Percentiles rank a stretch among this genome's conserved stretches.
Conservation (phyloP, 1,140 invertebrate species). For the Apis mellifera region DNA sequence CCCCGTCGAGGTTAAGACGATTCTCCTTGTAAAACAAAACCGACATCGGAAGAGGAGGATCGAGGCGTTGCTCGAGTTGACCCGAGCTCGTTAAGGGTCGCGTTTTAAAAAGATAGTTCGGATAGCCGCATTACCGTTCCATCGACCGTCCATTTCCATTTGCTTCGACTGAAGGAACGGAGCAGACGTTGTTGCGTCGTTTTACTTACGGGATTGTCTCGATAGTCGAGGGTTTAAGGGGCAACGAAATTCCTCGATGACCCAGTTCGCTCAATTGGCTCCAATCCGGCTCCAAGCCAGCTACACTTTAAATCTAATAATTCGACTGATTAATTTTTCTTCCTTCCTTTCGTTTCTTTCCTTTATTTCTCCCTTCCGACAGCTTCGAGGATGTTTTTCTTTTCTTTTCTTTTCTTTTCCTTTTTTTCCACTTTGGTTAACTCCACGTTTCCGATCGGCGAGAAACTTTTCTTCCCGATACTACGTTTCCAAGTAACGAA, state of each 20-base stretch:
- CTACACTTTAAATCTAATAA: background rate
- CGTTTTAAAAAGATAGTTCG: background rate
- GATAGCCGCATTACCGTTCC: background rate
- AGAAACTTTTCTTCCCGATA: background rate
- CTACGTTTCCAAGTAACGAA: background rate
- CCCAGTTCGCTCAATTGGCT: background rate
- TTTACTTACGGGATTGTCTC: constrained; percentile 2
- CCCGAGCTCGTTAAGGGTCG: background rate
- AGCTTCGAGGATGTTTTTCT: background rate
- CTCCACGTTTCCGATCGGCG: background rate
- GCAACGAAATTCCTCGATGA: constrained; percentile 12
- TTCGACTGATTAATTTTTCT: background rate
- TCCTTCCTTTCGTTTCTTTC: background rate
- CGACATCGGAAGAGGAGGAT: background rate
- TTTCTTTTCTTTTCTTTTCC: background rate
- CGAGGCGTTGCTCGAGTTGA: background rate
- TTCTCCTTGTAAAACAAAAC: background rate
- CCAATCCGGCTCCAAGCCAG: background rate
- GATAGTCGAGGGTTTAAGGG: background rate
- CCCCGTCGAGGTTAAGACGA: background rate
- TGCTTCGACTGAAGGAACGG: background rate
- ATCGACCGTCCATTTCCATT: background rate
- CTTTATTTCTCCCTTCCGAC: background rate
- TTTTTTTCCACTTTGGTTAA: background rate
- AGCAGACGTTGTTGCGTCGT: background rate